Evolutionary conservation across 2,113 vertebrate genomes (phyloP).

Genomic region (Rhea pennata): DNA sequence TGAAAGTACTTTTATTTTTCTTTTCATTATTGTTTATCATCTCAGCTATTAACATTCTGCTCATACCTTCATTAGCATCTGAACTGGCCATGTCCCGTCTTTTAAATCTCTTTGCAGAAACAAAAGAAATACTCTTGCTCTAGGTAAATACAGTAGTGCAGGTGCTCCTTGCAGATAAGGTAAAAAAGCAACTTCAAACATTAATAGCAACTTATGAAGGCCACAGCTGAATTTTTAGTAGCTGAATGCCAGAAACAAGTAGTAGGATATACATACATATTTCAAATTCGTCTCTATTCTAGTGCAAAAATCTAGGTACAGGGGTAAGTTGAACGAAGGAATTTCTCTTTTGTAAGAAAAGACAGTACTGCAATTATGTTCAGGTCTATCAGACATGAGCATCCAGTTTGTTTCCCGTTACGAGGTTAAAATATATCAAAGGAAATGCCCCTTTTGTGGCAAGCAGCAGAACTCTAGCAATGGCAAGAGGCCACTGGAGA

Average conservation of each 20-base stretch:
- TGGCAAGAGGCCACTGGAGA: not conserved
- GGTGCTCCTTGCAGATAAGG: slow-evolving; percentile 52
- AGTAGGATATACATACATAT: not conserved
- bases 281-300: not conserved
- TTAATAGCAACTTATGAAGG: not conserved
- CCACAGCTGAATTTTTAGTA: slow-evolving; percentile 15
- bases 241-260: slow-evolving; percentile 1
- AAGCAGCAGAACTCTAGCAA: not conserved
- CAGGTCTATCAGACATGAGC: fast-evolving
- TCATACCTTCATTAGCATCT: slow-evolving; percentile 2
- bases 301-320: not conserved
- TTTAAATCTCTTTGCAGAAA: slow-evolving; percentile 30
- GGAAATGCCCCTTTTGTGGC: not conserved
- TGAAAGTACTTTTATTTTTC: not conserved
- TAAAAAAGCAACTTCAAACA: slow-evolving; percentile 33
- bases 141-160: slow-evolving; percentile 3
- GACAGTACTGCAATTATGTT: not conserved
- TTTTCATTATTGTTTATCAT: not conserved
- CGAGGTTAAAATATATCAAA: not conserved
- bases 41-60: slow-evolving; percentile 7
- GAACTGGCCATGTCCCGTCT: not conserved
- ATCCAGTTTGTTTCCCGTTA: not conserved
- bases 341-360: not conserved
- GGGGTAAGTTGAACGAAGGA: not conserved
- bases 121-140: slow-evolving; percentile 13